A percentile compares a stretch with the other conserved stretches of the same genome.
phyloP scores from a whole-genome alignment of 2,113 vertebrate species.

The Saguinus imperator region DNA sequence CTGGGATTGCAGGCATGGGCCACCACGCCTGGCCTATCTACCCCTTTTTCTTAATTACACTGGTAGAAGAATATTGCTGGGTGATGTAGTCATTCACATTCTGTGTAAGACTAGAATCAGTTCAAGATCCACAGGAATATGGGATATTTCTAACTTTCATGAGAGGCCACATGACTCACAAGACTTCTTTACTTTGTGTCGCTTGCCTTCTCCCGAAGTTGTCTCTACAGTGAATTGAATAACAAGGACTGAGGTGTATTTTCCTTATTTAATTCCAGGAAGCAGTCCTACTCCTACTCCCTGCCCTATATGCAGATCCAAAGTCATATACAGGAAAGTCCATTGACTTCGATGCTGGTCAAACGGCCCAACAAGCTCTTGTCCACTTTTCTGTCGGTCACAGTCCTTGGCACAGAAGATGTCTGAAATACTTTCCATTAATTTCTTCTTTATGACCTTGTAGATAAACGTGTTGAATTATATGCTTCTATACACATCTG shows the following conservation, averaged over 20 bases:
- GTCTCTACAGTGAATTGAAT: not conserved
- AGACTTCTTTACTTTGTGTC: not conserved
- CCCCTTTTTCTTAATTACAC: not conserved
- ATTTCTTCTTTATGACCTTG: not conserved
- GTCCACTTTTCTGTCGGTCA: not conserved
- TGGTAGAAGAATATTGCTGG: not conserved
- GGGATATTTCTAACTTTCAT: not conserved
- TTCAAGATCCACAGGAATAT: not conserved
- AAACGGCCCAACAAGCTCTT: not conserved
- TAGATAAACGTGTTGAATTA: not conserved
- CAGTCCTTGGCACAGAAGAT: not conserved
- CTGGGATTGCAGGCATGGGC: no score
- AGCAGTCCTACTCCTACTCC: not conserved
- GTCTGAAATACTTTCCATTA: not conserved
- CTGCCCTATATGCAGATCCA: not conserved
- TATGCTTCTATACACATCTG: not conserved
- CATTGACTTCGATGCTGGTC: not conserved
- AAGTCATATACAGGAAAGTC: not conserved
- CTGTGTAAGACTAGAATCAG: not conserved
- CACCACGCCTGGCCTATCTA: no score
- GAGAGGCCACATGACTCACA: not conserved
- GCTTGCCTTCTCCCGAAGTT: not conserved
- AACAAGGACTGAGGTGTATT: not conserved
- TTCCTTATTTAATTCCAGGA: conserved; percentile 5
- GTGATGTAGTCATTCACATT: not conserved